These are phyloP conservation scores for Epinotia bilunana DNA, from an alignment of 2,888 invertebrate species.

Conservation along the genomic window DNA sequence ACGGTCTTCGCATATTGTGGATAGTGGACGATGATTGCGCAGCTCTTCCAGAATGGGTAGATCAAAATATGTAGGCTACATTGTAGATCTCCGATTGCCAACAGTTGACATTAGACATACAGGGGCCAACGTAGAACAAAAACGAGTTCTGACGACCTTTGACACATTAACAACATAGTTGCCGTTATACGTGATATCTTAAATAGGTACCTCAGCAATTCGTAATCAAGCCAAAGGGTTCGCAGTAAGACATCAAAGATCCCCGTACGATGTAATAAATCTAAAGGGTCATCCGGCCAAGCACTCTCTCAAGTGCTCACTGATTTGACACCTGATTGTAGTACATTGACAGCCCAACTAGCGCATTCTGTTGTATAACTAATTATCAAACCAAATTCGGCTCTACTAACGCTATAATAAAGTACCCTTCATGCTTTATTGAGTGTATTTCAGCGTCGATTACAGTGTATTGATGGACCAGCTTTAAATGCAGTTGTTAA, in stretches of 20 bases:
- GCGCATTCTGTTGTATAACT: not conserved
- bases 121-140: not conserved
- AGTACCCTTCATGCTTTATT: not conserved
- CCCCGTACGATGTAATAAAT: constrained; percentile 40
- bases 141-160: constrained; percentile 2
- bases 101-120: no score
- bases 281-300: constrained; percentile 37
- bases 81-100: no score
- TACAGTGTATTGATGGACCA: constrained; percentile 34
- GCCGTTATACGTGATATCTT: constrained; percentile 11
- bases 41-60: no score
- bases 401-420: not conserved
- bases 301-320: constrained; percentile 38
- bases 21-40: no score
- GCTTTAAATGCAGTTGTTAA: not conserved
- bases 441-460: constrained; percentile 5
- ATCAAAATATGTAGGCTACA: no score
- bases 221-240: constrained; percentile 29
- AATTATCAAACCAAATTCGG: not conserved
- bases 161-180: not conserved
- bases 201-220: constrained; percentile 18
- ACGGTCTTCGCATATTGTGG: no score
- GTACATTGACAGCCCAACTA: constrained; percentile 29
- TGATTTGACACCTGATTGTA: constrained; percentile 45
- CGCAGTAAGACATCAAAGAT: constrained; percentile 40